phyloP scores from a whole-genome alignment of 2,113 vertebrate species.

The Bubo blakistoni region DNA sequence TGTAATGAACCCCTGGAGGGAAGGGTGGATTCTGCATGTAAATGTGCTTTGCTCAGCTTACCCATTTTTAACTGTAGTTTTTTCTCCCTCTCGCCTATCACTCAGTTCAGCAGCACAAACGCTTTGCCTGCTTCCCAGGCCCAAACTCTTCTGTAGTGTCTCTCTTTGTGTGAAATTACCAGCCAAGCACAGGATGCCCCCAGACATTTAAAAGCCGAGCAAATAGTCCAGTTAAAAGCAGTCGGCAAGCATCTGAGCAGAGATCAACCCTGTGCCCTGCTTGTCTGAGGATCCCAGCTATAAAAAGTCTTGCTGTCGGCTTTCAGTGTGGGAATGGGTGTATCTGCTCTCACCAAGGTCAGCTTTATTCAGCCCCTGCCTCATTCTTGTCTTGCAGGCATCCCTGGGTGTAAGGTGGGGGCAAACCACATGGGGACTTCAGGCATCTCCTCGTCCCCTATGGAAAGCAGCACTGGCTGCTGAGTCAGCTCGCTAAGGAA shows the following conservation, averaged over 20 bases:
- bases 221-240: background rate
- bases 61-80: background rate
- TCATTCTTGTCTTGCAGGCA: background rate
- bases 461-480: background rate
- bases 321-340: background rate
- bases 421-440: background rate
- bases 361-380: background rate
- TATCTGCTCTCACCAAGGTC: background rate
- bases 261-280: background rate
- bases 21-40: background rate
- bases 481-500: background rate
- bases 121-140: background rate
- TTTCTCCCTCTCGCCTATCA: background rate
- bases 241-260: background rate
- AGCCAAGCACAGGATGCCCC: background rate
- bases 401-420: background rate
- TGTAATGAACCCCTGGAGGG: conserved; percentile 6
- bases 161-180: background rate
- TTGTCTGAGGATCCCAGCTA: background rate
- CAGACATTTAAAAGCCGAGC: background rate
- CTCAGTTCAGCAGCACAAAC: background rate
- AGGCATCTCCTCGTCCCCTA: background rate
- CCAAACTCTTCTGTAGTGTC: background rate
- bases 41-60: background rate
- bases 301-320: background rate